Conservation (phyloP, 2,113 vertebrate species). For the Etia nguti region DNA sequence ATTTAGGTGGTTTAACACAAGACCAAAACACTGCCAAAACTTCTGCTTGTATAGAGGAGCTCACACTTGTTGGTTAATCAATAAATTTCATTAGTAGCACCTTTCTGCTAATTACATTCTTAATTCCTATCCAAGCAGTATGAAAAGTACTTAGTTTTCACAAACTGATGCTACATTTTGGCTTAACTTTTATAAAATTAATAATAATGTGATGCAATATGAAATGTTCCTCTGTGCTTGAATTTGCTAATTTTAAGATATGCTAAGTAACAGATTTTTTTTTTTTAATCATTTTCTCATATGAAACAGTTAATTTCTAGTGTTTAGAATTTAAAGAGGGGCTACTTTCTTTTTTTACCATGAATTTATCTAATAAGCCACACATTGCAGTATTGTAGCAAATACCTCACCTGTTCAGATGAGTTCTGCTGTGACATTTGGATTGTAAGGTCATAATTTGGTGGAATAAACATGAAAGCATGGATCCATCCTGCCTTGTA, state of each 20-base stretch:
- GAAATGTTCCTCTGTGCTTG: background rate
- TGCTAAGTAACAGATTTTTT: background rate
- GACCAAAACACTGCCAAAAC: background rate
- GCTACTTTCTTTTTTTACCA: background rate
- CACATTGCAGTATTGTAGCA: background rate
- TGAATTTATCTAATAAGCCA: background rate
- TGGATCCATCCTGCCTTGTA: background rate
- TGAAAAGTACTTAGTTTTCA: background rate
- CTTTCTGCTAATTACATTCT: background rate
- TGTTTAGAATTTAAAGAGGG: background rate
- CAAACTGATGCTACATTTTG: background rate
- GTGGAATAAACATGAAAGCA: background rate
- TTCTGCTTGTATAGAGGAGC: background rate
- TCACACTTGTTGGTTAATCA: background rate
- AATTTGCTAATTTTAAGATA: background rate
- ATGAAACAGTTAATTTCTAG: background rate
- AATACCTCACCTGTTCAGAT: background rate
- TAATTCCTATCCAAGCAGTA: background rate
- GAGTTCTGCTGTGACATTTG: background rate
- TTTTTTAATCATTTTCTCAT: background rate
- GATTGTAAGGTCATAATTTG: background rate
- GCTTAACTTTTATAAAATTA: background rate
- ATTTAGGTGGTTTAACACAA: background rate
- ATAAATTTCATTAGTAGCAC: background rate
- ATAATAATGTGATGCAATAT: background rate